Percentiles rank a stretch among this genome's conserved stretches.
phyloP scores from a whole-genome alignment of 2,797 vertebrate species.

The Alca torda region DNA sequence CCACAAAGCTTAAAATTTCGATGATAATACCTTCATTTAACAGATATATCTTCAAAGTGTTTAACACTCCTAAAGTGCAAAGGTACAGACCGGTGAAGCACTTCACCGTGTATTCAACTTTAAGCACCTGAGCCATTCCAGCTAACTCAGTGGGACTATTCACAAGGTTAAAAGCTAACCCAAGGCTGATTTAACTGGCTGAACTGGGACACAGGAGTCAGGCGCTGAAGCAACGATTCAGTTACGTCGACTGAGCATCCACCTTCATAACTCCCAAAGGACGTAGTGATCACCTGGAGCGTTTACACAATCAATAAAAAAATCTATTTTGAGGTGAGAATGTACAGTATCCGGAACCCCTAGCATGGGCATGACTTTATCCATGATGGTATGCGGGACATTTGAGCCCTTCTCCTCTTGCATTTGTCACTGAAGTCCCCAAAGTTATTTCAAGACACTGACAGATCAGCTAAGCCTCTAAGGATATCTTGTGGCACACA shows the following conservation, averaged over 20 bases:
- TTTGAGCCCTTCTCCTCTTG: neutral
- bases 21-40: neutral
- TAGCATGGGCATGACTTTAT: neutral
- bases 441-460: neutral
- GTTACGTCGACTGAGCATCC: accelerated
- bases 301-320: neutral
- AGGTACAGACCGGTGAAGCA: neutral
- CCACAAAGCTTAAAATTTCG: neutral
- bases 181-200: neutral
- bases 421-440: neutral
- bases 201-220: neutral
- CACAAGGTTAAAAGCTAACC: neutral
- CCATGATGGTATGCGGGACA: neutral
- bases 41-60: neutral
- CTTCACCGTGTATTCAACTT: neutral
- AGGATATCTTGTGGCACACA: neutral
- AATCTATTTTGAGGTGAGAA: neutral
- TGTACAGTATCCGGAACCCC: neutral
- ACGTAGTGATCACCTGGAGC: neutral
- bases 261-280: neutral
- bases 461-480: neutral
- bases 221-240: accelerated
- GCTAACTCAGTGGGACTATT: neutral
- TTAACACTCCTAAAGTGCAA: neutral
- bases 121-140: neutral